These are phyloP conservation scores for Cetonia aurata DNA, from an alignment of 2,888 invertebrate species.

Conservation along the genomic window DNA sequence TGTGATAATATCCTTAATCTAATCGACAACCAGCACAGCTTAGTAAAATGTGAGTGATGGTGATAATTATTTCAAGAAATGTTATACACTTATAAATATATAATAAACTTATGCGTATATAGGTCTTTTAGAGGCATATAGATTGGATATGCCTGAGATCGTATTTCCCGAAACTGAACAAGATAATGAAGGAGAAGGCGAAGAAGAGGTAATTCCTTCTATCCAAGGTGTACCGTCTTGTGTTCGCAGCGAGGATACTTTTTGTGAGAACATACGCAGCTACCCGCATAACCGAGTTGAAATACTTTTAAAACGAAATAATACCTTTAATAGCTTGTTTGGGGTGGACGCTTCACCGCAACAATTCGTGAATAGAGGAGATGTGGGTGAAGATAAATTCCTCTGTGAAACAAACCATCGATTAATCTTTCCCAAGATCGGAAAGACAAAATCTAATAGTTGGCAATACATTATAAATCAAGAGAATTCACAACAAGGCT, in stretches of 20 bases:
- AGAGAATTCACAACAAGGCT: conserved; percentile 67
- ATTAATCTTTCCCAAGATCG: conserved; percentile 74
- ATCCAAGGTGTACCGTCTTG: conserved; percentile 55
- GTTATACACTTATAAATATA: no score
- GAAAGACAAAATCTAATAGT: conserved; percentile 71
- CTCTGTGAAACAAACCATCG: conserved; percentile 63
- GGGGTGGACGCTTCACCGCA: conserved; percentile 56
- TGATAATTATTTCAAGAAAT: no score
- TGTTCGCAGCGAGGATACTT: conserved; percentile 59
- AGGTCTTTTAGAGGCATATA: neutral
- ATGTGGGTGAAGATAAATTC: conserved; percentile 56
- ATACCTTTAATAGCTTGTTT: conserved; percentile 52
- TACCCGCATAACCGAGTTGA: conserved; percentile 66
- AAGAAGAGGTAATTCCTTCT: conserved; percentile 44
- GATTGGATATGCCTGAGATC: conserved; percentile 50
- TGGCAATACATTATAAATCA: conserved; percentile 80
- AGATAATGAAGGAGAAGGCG: conserved; percentile 50
- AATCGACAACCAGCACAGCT: no score
- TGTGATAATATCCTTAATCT: no score
- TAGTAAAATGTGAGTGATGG: no score
- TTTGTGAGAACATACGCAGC: conserved; percentile 66
- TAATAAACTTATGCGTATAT: no score
- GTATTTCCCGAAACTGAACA: conserved; percentile 55
- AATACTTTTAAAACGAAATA: conserved; percentile 56
- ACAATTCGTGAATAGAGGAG: conserved; percentile 56